Evolutionary conservation across 2,888 invertebrate genomes (phyloP).

Genomic region (Leucoptera coffeella): DNA sequence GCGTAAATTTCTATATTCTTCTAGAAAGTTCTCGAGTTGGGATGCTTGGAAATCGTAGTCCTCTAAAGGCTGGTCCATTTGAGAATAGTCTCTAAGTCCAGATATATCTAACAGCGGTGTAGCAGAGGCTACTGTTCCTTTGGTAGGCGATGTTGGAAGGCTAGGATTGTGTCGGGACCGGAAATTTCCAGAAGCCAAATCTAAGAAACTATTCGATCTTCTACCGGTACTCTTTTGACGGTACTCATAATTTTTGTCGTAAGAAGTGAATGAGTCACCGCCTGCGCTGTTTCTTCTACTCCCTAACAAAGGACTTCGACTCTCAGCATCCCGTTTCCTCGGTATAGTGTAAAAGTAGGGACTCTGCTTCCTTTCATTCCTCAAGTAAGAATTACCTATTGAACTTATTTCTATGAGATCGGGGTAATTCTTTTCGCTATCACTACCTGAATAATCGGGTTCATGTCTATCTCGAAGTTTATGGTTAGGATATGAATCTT

Average conservation of each 20-base stretch:
- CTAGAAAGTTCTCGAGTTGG: conserved; percentile 71
- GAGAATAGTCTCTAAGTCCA: conserved; percentile 44
- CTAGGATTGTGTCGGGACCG: conserved; percentile 48
- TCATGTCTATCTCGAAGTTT: conserved; percentile 32
- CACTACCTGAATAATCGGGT: conserved; percentile 43
- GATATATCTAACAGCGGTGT: conserved; percentile 59
- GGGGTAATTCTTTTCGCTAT: conserved; percentile 51
- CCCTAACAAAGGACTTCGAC: conserved; percentile 67
- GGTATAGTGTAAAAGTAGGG: conserved; percentile 65
- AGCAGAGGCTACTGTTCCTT: conserved; percentile 42
- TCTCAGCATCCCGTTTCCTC: conserved; percentile 55
- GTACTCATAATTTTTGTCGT: conserved; percentile 25
- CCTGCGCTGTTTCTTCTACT: conserved; percentile 69
- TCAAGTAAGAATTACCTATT: conserved; percentile 28
- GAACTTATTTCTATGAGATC: conserved; percentile 50
- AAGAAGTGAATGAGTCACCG: conserved; percentile 53
- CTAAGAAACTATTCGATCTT: conserved; percentile 66
- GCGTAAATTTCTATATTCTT: conserved; percentile 71
- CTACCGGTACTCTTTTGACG: conserved; percentile 29
- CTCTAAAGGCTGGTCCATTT: conserved; percentile 29
- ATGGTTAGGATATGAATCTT: too few relatives aligned
- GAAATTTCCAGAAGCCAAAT: conserved; percentile 49
- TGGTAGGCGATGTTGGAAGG: conserved; percentile 61
- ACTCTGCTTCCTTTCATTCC: conserved; percentile 32
- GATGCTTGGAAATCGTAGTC: conserved; percentile 74